These are phyloP conservation scores for Scaptomyza graminum DNA, from an alignment of 1,140 invertebrate genomes.

Conservation along the genomic window DNA sequence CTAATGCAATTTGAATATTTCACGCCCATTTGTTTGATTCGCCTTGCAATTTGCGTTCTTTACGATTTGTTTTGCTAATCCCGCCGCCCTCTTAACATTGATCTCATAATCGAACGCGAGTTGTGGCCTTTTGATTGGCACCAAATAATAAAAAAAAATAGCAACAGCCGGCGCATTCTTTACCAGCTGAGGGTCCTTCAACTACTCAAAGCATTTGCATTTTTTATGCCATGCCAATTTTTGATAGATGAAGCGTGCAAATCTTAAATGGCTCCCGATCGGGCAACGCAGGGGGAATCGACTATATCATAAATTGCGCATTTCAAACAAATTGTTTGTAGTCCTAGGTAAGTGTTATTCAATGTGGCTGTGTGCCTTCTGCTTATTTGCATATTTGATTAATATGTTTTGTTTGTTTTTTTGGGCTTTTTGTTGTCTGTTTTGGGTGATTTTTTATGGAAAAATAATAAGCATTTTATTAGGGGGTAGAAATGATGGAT, in stretches of 20 bases:
- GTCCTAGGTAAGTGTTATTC: constrained; percentile 33
- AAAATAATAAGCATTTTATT: constrained; percentile 78
- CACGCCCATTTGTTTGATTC: constrained; percentile 62
- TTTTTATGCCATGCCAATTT: constrained; percentile 74
- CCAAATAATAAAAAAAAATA: constrained; percentile 24
- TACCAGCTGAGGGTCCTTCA: constrained; percentile 35
- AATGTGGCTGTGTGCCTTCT: constrained; percentile 13
- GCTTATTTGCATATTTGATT: constrained; percentile 79
- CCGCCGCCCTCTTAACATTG: constrained; percentile 47
- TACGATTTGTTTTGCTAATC: constrained; percentile 62
- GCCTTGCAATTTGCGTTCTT: constrained; percentile 75
- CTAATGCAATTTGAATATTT: constrained; percentile 70
- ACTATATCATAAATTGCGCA: constrained; percentile 17
- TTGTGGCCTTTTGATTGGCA: constrained; percentile 52
- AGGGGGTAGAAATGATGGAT: constrained; percentile 21
- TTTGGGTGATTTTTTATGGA: constrained; percentile 78
- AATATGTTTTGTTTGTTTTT: constrained; percentile 71
- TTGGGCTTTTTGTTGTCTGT: constrained; percentile 45
- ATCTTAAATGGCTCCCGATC: constrained; percentile 23
- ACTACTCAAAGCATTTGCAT: constrained; percentile 48
- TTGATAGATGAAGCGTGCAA: constrained; percentile 77
- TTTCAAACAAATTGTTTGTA: constrained; percentile 34
- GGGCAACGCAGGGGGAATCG: not conserved
- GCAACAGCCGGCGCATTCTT: constrained; percentile 30
- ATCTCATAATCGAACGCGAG: constrained; percentile 72